These are phyloP conservation scores for Lutraria rhynchaena DNA, from an alignment of 1,140 invertebrate genomes.

Conservation along the genomic window DNA sequence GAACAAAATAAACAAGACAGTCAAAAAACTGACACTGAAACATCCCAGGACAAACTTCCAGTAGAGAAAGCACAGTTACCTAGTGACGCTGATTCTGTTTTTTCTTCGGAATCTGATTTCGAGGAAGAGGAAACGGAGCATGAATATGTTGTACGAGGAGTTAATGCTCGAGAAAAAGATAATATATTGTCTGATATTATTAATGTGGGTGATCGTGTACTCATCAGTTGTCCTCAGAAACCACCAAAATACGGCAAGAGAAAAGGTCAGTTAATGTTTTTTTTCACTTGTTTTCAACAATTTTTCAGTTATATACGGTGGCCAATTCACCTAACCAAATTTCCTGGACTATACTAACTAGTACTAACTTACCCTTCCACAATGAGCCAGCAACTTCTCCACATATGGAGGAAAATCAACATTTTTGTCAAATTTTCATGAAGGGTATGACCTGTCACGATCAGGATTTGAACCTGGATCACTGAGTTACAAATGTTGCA, in stretches of 20 bases:
- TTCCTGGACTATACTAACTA: too few species aligned
- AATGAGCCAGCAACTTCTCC: too few species aligned
- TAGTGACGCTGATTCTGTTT: constrained; percentile 50
- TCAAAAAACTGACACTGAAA: neutral
- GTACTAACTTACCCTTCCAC: too few species aligned
- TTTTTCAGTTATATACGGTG: too few species aligned
- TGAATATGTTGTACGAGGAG: constrained; percentile 48
- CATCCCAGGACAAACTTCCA: neutral
- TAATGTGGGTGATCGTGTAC: constrained; percentile 67
- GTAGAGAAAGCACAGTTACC: constrained; percentile 43
- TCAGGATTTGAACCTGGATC: too few species aligned
- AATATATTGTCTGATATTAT: constrained; percentile 65
- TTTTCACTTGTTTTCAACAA: too few species aligned
- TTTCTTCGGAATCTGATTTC: constrained; percentile 57
- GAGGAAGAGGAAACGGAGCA: constrained; percentile 51
- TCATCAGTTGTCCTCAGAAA: constrained; percentile 70
- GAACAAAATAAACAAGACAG: neutral
- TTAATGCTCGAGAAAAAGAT: constrained; percentile 70
- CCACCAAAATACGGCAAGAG: constrained; percentile 73
- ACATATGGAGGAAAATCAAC: too few species aligned
- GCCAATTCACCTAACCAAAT: too few species aligned
- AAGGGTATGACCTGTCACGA: too few species aligned
- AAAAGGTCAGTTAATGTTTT: constrained; percentile 74
- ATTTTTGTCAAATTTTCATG: too few species aligned
- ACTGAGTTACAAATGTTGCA: too few species aligned